phyloP scores from a whole-genome alignment of 2,113 vertebrate genomes.

The Menura novaehollandiae region DNA sequence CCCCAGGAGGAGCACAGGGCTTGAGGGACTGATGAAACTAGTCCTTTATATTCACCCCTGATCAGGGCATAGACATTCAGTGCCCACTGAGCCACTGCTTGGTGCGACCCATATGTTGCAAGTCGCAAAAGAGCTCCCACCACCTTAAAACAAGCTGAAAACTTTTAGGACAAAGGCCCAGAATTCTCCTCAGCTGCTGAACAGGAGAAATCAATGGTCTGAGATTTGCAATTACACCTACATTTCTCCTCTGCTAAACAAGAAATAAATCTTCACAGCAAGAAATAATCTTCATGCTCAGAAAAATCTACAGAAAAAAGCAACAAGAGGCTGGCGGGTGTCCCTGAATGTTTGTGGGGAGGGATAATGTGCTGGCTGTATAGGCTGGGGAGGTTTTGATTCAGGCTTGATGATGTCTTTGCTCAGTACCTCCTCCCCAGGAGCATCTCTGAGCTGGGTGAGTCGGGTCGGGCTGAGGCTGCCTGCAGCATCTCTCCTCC shows the following conservation, averaged over 20 bases:
- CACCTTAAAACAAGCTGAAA: neutral
- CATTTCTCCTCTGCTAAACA: neutral
- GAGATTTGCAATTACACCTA: neutral
- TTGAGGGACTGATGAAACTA: neutral
- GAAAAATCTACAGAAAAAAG: neutral
- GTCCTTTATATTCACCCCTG: neutral
- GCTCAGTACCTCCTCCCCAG: neutral
- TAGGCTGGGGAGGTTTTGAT: neutral
- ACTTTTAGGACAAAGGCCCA: neutral
- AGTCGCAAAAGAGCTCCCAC: neutral
- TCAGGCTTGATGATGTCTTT: neutral
- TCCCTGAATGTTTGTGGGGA: neutral
- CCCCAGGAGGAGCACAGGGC: neutral
- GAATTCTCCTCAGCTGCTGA: neutral
- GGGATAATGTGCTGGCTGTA: neutral
- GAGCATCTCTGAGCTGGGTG: neutral
- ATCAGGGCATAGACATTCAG: neutral
- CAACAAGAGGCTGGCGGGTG: neutral
- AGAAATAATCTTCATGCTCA: neutral
- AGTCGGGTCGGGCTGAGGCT: rapidly evolving
- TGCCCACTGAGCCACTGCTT: neutral
- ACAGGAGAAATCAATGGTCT: neutral
- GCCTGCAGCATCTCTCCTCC: neutral
- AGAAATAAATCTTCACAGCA: neutral
- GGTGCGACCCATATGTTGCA: rapidly evolving